A percentile compares a stretch with the other conserved stretches of the same genome.
Evolutionary conservation across 2,113 vertebrate genomes (phyloP).

Genomic region (Austrofundulus limnaeus): DNA sequence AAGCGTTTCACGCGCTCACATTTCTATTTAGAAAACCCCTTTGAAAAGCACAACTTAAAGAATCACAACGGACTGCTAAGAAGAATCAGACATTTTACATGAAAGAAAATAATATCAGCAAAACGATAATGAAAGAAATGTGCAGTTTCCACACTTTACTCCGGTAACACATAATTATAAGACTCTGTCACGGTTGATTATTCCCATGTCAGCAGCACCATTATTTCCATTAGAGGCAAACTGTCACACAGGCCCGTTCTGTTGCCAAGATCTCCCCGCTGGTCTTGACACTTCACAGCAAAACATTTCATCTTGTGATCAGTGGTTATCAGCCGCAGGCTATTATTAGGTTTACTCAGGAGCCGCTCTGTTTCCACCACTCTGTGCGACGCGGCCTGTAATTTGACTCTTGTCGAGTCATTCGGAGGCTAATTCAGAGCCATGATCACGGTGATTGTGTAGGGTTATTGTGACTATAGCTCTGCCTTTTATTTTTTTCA

Average conservation of each 20-base stretch:
- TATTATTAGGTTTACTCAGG: conserved; percentile 63
- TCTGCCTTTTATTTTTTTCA: conserved; percentile 8
- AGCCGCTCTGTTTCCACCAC: conserved; percentile 38
- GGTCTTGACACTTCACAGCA: conserved; percentile 55
- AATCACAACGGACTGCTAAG: no score
- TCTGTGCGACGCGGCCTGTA: conserved; percentile 44
- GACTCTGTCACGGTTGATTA: conserved; percentile 32
- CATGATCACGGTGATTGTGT: conserved; percentile 47
- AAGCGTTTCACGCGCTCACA: background rate
- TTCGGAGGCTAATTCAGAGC: conserved; percentile 27
- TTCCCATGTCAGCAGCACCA: conserved; percentile 36
- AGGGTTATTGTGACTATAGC: conserved; percentile 1
- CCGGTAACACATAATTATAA: conserved; percentile 25
- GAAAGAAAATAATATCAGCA: background rate
- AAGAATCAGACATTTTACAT: background rate
- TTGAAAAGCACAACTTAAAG: background rate
- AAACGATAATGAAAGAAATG: background rate
- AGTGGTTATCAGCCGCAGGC: conserved; percentile 56
- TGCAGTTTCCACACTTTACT: conserved; percentile 7
- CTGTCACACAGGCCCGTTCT: conserved; percentile 40
- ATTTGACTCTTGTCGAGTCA: conserved; percentile 57
- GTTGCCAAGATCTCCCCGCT: conserved; percentile 30
- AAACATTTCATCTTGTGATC: conserved; percentile 68
- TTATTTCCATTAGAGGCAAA: conserved; percentile 51
- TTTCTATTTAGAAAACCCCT: background rate